Evolutionary conservation across 2,797 vertebrate genomes (phyloP), one percentile per base, ranked within the genome.

Genomic region (Protonibea diacanthus): DNA sequence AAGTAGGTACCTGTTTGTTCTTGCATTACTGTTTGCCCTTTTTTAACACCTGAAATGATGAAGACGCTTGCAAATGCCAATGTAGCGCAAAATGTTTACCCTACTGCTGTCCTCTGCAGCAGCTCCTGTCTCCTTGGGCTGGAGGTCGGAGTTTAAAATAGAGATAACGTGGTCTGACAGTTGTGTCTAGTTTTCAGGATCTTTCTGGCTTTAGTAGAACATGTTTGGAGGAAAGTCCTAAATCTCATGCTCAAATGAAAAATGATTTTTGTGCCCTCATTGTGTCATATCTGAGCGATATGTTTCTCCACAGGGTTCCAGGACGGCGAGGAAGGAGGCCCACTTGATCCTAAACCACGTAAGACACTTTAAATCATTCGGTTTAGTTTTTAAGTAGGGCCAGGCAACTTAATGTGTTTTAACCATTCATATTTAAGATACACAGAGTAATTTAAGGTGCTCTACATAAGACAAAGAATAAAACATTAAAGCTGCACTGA

Each of bases 1-100:
- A 94, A 97, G 98, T 99, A 97, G 29, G 98, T 96, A 88, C 51
- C 51, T 20, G 1, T 33, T 27, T 27, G 23, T 62, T 68, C 20
- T 47, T 18, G 1, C 10, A 9, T 76, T 33, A 15, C 42, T 27
- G 33, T 59, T 56, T 33, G 7, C 7, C 7, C 33, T 33, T 33
- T 33, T 33, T 33, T 33, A 33, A 27, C 27, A 9, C 33, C 33
- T 38, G 33, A 38, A 38, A 38, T 38, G 8, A 38, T 38, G 33
- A 38, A 33, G 6, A 6, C 6, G 7, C 33, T 38, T 38, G 33
- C 33, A 33, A 33, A 33, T 33, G 33, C 33, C 33, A 33, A 33
- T 33, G 33, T 33, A 8, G 33, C 8, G 8, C 33, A 33, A 33
- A 33, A 33, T 33, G 8, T 38, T 38, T 38, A 38, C 33, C 33